Evolutionary conservation across 2,113 vertebrate genomes (phyloP).

Genomic region (Channa argus): DNA sequence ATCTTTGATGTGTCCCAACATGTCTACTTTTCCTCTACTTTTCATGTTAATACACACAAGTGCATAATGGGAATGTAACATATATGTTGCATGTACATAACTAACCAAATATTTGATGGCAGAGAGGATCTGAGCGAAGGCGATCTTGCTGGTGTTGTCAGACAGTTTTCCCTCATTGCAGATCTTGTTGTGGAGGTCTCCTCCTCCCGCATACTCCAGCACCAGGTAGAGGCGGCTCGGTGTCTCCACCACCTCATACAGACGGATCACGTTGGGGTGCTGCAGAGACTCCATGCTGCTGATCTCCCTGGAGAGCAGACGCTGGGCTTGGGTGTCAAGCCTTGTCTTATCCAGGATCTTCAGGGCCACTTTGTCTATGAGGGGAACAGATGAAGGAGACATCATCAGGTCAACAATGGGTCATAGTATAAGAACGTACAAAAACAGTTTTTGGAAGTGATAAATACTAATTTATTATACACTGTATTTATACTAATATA

Average conservation of each 20-base stretch:
- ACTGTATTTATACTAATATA: too few relatives aligned
- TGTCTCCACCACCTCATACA: slow-evolving; percentile 95
- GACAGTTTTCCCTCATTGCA: slow-evolving; percentile 87
- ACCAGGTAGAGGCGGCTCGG: slow-evolving; percentile 91
- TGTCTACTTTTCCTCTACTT: too few relatives aligned
- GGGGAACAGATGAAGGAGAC: neutral
- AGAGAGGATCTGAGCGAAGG: slow-evolving; percentile 94
- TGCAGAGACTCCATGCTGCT: slow-evolving; percentile 92
- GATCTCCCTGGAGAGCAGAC: slow-evolving; percentile 91
- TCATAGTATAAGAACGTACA: too few relatives aligned
- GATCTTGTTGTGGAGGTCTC: slow-evolving; percentile 92
- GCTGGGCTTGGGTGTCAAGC: slow-evolving; percentile 89
- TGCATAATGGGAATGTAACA: neutral
- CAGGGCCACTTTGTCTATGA: slow-evolving; percentile 94
- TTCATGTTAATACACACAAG: neutral
- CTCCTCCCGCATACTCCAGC: slow-evolving; percentile 94
- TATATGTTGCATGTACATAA: neutral
- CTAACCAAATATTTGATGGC: slow-evolving; percentile 94
- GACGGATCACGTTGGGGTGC: slow-evolving; percentile 92
- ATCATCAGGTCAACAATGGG: neutral
- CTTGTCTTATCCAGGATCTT: slow-evolving; percentile 95
- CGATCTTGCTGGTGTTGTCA: slow-evolving; percentile 88
- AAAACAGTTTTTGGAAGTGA: too few relatives aligned
- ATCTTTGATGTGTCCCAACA: too few relatives aligned
- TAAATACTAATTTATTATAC: too few relatives aligned